These are phyloP conservation scores for Heliconius congener DNA, from an alignment of 1,140 invertebrate species.

Conservation along the genomic window DNA sequence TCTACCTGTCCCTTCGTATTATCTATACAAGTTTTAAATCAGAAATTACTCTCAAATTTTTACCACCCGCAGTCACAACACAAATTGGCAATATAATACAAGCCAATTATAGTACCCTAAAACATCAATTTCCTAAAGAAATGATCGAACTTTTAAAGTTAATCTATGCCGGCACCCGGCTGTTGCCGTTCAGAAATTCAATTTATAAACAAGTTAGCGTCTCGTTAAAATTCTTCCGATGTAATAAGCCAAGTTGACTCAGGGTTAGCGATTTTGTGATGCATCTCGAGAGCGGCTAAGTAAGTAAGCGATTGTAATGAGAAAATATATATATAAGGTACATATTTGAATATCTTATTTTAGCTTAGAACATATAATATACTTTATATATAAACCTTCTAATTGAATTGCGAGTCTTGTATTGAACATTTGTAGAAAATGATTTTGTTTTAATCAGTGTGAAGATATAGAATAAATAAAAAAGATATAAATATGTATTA, in stretches of 20 bases:
- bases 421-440: too few species aligned
- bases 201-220: conserved; percentile 77
- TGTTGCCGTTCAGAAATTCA: conserved; percentile 68
- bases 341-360: background rate
- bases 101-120: conserved; percentile 48
- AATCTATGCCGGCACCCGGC: conserved; percentile 68
- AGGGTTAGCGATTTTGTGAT: conserved; percentile 37
- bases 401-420: too few species aligned
- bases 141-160: conserved; percentile 74
- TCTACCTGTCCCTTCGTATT: background rate
- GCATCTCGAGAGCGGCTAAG: background rate
- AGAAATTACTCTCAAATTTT: conserved; percentile 20
- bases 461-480: too few species aligned
- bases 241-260: conserved; percentile 66
- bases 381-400: too few species aligned
- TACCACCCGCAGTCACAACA: conserved; percentile 13
- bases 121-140: conserved; percentile 61
- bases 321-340: background rate
- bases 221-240: conserved; percentile 76
- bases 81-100: conserved; percentile 45
- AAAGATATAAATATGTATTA: too few species aligned
- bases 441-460: too few species aligned
- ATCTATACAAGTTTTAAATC: background rate
- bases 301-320: background rate
- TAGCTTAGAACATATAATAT: too few species aligned